These are phyloP conservation scores for Artemia sp. DNA, from an alignment of 2,888 invertebrate genomes.

Conservation along the genomic window DNA sequence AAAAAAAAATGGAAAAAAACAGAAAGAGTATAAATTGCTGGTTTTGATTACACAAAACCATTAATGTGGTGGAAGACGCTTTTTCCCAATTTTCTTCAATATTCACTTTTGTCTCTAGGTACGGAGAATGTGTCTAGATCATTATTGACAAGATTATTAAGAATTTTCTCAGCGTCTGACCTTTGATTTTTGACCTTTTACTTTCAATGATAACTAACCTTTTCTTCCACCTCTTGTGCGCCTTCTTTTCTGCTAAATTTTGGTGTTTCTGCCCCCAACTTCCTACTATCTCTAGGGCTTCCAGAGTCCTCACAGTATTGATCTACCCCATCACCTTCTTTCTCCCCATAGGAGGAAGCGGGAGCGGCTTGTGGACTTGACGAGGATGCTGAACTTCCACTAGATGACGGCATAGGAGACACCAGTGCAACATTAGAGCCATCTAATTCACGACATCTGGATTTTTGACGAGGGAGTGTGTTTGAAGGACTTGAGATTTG, in stretches of 20 bases:
- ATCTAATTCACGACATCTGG: constrained; percentile 29
- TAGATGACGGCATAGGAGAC: constrained; percentile 48
- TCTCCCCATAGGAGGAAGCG: constrained; percentile 18
- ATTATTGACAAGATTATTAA: too few relatives aligned
- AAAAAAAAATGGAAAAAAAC: too few relatives aligned
- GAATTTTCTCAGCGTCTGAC: too few relatives aligned
- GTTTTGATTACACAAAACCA: too few relatives aligned
- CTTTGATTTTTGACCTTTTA: too few relatives aligned
- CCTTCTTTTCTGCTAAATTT: background rate
- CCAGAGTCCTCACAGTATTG: background rate
- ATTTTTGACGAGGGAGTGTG: constrained; percentile 30
- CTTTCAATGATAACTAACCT: background rate
- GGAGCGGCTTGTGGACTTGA: constrained; percentile 15
- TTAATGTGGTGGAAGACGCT: too few relatives aligned
- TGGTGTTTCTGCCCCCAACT: background rate
- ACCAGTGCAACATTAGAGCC: constrained; percentile 41
- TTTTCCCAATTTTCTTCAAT: too few relatives aligned
- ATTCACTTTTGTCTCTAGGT: too few relatives aligned
- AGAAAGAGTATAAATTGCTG: too few relatives aligned
- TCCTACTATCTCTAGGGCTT: background rate
- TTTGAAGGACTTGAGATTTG: constrained; percentile 28
- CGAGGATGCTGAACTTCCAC: background rate
- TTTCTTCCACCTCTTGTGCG: background rate
- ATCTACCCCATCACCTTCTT: constrained; percentile 29
- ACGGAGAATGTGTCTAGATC: too few relatives aligned